phyloP scores from a whole-genome alignment of 2,797 vertebrate species.

The Sebastes goodei region DNA sequence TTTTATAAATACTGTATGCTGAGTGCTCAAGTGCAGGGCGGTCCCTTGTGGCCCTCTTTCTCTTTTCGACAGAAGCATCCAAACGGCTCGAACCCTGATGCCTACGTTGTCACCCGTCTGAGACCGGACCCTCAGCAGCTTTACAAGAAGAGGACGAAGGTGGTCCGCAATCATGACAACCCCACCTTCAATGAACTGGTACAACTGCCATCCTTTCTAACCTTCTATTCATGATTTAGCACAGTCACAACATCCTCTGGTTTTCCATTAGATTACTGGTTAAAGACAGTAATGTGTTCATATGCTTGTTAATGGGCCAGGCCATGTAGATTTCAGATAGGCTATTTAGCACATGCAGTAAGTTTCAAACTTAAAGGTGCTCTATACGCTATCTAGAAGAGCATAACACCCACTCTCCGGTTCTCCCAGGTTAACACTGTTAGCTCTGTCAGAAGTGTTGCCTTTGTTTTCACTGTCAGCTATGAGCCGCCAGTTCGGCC shows the following conservation, averaged over 20 bases:
- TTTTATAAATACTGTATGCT: neutral
- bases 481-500: no score
- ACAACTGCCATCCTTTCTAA: slow-evolving; percentile 24
- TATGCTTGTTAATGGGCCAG: neutral
- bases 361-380: neutral
- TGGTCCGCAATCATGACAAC: slow-evolving; percentile 85
- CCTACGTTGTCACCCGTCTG: slow-evolving; percentile 86
- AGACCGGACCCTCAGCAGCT: slow-evolving; percentile 81
- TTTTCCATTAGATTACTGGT: neutral
- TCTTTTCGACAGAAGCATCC: slow-evolving; percentile 78
- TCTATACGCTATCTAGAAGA: no score
- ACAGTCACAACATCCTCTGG: neutral
- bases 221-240: neutral
- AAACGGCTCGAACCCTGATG: slow-evolving; percentile 87
- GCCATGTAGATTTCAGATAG: neutral
- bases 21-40: neutral
- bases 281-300: neutral
- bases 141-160: slow-evolving; percentile 87
- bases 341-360: neutral
- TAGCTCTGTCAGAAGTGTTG: no score
- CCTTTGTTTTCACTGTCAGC: no score
- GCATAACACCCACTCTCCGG: no score
- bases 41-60: neutral
- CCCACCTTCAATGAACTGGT: slow-evolving; percentile 93
- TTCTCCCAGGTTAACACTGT: no score